Evolutionary conservation across 1,140 invertebrate species (phyloP).

Genomic region (Glomeris maerens): DNA sequence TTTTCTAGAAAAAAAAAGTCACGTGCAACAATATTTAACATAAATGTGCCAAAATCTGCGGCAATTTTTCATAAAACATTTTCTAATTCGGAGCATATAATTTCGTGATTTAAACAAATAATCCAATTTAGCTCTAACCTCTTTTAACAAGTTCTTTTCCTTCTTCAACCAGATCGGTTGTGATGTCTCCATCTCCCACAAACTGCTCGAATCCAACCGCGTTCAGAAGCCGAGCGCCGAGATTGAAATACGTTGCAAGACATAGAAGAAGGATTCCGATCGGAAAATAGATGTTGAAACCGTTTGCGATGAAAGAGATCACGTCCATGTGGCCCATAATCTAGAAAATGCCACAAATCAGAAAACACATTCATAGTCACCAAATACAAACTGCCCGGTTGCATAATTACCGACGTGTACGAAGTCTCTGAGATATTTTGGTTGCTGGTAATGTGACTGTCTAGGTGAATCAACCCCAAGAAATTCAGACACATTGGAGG

Average conservation of each 20-base stretch:
- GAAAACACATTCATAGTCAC: not conserved
- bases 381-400: slow-evolving; percentile 5
- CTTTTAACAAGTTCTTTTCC: slow-evolving; percentile 75
- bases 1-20: slow-evolving; percentile 43
- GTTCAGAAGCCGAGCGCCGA: slow-evolving; percentile 78
- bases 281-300: slow-evolving; percentile 98
- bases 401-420: slow-evolving; percentile 60
- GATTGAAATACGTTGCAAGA: slow-evolving; percentile 83
- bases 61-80: no score
- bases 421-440: slow-evolving; percentile 59
- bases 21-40: not conserved
- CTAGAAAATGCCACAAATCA: slow-evolving; percentile 31
- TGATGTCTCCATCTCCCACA: slow-evolving; percentile 81
- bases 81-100: not conserved
- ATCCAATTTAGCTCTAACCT: slow-evolving; percentile 37
- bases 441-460: slow-evolving; percentile 83
- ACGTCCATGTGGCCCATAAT: slow-evolving; percentile 99
- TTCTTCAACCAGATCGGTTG: slow-evolving; percentile 82
- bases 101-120: not conserved
- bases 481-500: slow-evolving; percentile 98
- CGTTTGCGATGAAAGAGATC: slow-evolving; percentile 87
- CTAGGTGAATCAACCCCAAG: slow-evolving; percentile 92
- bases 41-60: not conserved
- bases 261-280: slow-evolving; percentile 90
- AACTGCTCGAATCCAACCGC: slow-evolving; percentile 88